Evolutionary conservation across 2,888 invertebrate genomes (phyloP), one percentile per base, ranked within the genome.

Genomic region (Lasioglossum zephyrum): DNA sequence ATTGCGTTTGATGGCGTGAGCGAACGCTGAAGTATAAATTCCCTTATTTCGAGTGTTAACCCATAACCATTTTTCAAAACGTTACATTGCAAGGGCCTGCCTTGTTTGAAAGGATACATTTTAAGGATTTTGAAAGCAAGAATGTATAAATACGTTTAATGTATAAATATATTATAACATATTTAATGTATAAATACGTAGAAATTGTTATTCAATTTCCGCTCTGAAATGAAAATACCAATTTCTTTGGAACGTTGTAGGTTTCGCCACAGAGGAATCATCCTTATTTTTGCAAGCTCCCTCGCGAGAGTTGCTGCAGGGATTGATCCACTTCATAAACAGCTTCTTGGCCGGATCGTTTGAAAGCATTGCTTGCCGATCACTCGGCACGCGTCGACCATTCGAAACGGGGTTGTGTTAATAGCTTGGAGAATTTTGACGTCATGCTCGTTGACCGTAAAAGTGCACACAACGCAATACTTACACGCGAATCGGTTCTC

Each of bases 341-440:
- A 69, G 66, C 36, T 36, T 66, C 36, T 66, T 36, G 36, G 66
- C 66, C 9, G 3, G 36, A 69, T 36, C 22, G 66, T 39, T 69
- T 36, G 66, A 69, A 69, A 39, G 66, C 66, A 69, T 36, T 69
- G 66, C 66, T 69, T 69, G 66, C 66, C 66, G 66, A 69, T 69
- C 66, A 39, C 66, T 69, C 66, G 66, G 66, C 66, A 69, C 66
- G 66, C 66, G 66, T 11, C 66, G 39, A 8, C 66, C 36, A 39
- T 69, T 39, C 39, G 39, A 69, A 69, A 69, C 66, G 66, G 66
- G 66, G 66, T 69, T 69, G 66, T 69, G 66, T 69, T 69, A 69
- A 69, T 69, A 69, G 36, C 18, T 69, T 69, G 9, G 22, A 39
- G 66, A 39, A 36, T 69, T 69, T 69, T 69, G 66, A 69, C 66